Conservation (phyloP, 1,140 invertebrate species). For the Potamilus streckersoni region DNA sequence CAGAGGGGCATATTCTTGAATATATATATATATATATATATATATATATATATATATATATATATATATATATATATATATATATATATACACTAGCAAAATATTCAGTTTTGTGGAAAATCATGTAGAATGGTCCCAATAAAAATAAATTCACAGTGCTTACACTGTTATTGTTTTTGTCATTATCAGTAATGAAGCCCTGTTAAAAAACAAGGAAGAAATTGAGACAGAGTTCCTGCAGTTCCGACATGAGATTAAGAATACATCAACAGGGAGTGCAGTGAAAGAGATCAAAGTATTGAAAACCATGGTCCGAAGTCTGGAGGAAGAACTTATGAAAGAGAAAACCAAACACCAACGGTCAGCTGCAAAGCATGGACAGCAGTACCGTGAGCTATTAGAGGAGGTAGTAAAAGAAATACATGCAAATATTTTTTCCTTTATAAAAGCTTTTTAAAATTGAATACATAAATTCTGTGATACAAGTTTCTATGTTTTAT, state of each 20-base stretch:
- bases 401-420: constrained; percentile 54
- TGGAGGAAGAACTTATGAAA: constrained; percentile 65
- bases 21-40: too few relatives aligned
- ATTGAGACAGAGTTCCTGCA: constrained; percentile 59
- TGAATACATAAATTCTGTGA: too few relatives aligned
- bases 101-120: too few relatives aligned
- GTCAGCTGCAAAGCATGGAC: constrained; percentile 51
- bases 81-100: too few relatives aligned
- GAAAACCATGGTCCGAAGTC: constrained; percentile 57
- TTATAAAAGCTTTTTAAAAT: not conserved
- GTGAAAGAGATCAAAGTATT: constrained; percentile 60
- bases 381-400: constrained; percentile 61
- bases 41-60: too few relatives aligned
- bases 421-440: not conserved
- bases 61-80: too few relatives aligned
- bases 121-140: too few relatives aligned
- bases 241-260: constrained; percentile 57
- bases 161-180: not conserved
- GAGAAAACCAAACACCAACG: constrained; percentile 64
- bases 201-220: constrained; percentile 61
- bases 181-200: constrained; percentile 48
- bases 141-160: too few relatives aligned
- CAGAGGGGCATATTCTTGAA: too few relatives aligned
- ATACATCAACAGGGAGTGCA: constrained; percentile 49
- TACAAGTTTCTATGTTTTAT: not conserved